These are phyloP conservation scores for Lampropteryx suffumata DNA, from an alignment of 2,888 invertebrate species.

Conservation along the genomic window DNA sequence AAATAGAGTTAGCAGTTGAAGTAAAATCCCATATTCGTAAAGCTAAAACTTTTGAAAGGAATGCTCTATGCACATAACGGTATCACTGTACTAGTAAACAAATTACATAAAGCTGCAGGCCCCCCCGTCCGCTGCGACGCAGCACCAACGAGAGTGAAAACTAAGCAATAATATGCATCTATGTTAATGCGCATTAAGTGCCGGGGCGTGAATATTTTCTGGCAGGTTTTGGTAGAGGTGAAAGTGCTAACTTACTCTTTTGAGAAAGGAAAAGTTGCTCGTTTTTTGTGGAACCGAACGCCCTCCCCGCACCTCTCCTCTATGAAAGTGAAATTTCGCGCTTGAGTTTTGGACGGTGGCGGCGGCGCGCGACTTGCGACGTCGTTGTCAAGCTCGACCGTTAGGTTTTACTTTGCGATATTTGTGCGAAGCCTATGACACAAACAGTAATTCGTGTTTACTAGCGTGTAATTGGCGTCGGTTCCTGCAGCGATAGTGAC, in stretches of 20 bases:
- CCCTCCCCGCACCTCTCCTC: conserved; percentile 31
- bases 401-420: no score
- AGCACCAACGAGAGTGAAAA: conserved; percentile 44
- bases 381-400: not conserved
- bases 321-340: conserved; percentile 70
- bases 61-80: no score
- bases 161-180: conserved; percentile 39
- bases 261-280: conserved; percentile 80
- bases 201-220: conserved; percentile 49
- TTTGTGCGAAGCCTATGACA: no score
- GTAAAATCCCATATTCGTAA: no score
- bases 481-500: conserved; percentile 3
- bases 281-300: conserved; percentile 70
- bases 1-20: no score
- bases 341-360: conserved; percentile 14
- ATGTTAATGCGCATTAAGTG: conserved; percentile 45
- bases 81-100: not conserved
- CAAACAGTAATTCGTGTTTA: not conserved
- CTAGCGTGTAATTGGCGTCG: not conserved
- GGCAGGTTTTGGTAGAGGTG: conserved; percentile 70
- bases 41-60: no score
- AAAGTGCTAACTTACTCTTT: conserved; percentile 75
- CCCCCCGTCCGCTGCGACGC: not conserved
- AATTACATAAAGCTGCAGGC: conserved; percentile 1
- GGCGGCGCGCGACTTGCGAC: not conserved